Percentiles rank a stretch among this genome's conserved stretches.
Conservation (phyloP, 2,113 vertebrate species). For the Gorsachius goisagi region DNA sequence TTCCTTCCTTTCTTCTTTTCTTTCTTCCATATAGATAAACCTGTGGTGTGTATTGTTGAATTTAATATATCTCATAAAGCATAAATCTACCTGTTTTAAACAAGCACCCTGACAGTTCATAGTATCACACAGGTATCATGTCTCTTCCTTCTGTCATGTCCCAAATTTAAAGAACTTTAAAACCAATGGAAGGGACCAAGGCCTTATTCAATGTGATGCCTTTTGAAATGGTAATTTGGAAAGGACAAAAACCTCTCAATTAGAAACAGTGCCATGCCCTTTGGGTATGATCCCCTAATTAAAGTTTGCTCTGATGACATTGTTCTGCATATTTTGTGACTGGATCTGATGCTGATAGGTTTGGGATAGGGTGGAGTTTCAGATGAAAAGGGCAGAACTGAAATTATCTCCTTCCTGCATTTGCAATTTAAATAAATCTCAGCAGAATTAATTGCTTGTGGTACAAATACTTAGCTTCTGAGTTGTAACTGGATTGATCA, state of each 20-base stretch:
- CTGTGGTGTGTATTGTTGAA: not conserved
- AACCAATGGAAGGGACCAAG: not conserved
- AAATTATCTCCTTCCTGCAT: constrained; percentile 9
- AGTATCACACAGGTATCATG: not conserved
- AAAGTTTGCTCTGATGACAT: constrained; percentile 19
- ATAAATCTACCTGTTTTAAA: not conserved
- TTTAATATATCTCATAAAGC: not conserved
- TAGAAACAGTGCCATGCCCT: not conserved
- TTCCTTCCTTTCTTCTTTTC: not conserved
- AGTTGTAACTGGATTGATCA: not conserved
- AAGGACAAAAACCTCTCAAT: not conserved
- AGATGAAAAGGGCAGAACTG: constrained; percentile 10
- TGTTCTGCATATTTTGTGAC: not conserved
- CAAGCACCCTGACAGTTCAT: not conserved
- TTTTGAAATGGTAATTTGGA: constrained; percentile 30
- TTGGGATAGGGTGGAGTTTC: constrained; percentile 6
- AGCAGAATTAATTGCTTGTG: constrained; percentile 12
- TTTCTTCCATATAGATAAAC: not conserved
- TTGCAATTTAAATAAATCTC: constrained; percentile 38
- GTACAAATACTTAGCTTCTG: not conserved
- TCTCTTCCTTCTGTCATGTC: not conserved
- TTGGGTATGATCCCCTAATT: constrained; percentile 24
- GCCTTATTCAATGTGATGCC: not conserved
- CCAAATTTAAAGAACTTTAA: not conserved
- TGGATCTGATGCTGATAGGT: not conserved